Percentiles rank a stretch among this genome's conserved stretches.
These are phyloP conservation scores for Rattus rattus DNA, from an alignment of 2,113 vertebrate species.

Conservation along the genomic window DNA sequence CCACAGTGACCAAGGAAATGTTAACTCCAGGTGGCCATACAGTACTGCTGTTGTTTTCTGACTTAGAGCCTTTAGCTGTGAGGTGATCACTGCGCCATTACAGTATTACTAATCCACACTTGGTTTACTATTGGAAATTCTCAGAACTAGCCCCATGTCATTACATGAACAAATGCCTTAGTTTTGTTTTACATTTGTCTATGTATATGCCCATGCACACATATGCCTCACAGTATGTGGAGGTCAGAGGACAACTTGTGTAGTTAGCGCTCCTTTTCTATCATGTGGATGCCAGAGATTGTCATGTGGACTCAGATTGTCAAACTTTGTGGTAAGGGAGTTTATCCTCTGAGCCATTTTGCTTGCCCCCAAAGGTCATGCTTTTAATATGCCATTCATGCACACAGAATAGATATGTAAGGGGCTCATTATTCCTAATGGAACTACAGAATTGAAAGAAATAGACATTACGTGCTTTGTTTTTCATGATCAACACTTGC, in stretches of 20 bases:
- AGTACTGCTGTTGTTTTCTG: not conserved
- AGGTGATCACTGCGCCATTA: not conserved
- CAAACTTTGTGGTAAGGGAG: not conserved
- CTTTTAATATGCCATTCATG: conserved; percentile 51
- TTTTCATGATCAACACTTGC: conserved; percentile 77
- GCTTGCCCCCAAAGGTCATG: not conserved
- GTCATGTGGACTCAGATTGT: not conserved
- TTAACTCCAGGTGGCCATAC: not conserved
- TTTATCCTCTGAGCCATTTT: not conserved
- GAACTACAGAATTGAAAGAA: conserved; percentile 64
- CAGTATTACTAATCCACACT: not conserved
- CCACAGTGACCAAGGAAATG: not conserved
- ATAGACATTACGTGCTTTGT: conserved; percentile 51
- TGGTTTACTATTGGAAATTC: not conserved
- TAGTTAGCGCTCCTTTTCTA: not conserved
- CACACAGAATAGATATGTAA: not conserved
- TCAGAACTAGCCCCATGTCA: not conserved
- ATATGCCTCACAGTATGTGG: too few relatives aligned
- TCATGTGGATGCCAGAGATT: not conserved
- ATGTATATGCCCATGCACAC: not conserved
- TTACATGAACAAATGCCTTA: not conserved
- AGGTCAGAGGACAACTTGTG: not conserved
- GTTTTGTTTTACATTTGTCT: not conserved
- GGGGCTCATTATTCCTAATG: conserved; percentile 59
- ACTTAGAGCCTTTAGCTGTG: not conserved